Conservation (phyloP, 2,113 vertebrate species). For the Eulemur rufifrons region DNA sequence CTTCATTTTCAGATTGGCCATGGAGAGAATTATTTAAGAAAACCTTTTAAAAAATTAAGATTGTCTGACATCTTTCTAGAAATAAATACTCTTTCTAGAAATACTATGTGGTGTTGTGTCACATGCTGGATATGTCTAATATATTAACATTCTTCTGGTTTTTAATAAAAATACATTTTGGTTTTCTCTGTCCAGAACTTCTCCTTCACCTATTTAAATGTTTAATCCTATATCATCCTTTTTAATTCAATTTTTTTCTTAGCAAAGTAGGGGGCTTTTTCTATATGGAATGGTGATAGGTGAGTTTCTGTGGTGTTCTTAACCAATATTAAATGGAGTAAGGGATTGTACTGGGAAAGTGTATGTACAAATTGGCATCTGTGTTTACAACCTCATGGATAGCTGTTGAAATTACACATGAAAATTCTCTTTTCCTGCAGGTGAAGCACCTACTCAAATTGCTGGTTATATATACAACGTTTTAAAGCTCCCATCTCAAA, state of each 20-base stretch:
- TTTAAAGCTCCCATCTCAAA: background rate
- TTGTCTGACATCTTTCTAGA: background rate
- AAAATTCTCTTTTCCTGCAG: background rate
- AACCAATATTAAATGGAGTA: background rate
- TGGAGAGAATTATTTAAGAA: constrained; percentile 33
- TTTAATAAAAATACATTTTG: constrained; percentile 20
- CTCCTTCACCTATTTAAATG: background rate
- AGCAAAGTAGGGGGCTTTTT: background rate
- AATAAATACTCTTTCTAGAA: background rate
- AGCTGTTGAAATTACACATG: background rate
- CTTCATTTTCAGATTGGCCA: background rate
- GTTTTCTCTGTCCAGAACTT: background rate
- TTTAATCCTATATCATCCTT: background rate
- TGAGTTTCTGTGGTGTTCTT: background rate
- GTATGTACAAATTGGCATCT: background rate
- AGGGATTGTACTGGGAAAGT: background rate
- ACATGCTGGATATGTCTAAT: background rate
- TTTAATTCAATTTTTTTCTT: background rate
- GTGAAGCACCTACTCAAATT: background rate
- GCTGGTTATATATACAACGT: background rate
- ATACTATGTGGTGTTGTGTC: background rate
- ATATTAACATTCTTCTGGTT: background rate
- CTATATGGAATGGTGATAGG: background rate
- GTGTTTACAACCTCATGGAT: background rate
- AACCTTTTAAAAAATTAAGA: background rate